phyloP scores from a whole-genome alignment of 1,140 invertebrate genomes.

The Leptonema lineaticorne region DNA sequence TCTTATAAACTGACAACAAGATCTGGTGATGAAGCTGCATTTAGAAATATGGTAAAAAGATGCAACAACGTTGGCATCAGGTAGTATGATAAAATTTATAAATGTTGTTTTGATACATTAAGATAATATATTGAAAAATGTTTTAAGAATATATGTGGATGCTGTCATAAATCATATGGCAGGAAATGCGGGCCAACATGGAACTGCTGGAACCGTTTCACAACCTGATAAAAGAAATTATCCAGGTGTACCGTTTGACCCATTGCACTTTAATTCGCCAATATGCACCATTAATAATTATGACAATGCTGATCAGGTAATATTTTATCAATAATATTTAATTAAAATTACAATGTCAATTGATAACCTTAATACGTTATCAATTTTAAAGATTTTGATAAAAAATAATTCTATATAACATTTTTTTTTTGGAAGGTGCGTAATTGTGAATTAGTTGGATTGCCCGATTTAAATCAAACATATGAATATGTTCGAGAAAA shows the following conservation, averaged over 20 bases:
- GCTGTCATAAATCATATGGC: conserved; percentile 89
- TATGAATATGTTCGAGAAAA: conserved; percentile 66
- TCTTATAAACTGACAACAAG: conserved; percentile 73
- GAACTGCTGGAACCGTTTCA: conserved; percentile 62
- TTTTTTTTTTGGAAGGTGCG: no score
- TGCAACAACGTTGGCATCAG: conserved; percentile 64
- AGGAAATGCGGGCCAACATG: conserved; percentile 57
- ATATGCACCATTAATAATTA: conserved; percentile 57
- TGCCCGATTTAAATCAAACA: conserved; percentile 73
- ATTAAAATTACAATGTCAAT: no score
- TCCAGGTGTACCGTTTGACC: conserved; percentile 59
- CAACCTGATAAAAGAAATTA: conserved; percentile 56
- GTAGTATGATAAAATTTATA: conserved; percentile 16
- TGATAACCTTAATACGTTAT: no score
- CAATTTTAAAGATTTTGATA: no score
- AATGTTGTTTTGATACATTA: not conserved
- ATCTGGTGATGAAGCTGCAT: conserved; percentile 68
- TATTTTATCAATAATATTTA: not conserved
- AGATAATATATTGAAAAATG: conserved; percentile 56
- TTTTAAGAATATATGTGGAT: conserved; percentile 79
- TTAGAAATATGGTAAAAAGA: conserved; percentile 67
- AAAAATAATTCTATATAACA: no score
- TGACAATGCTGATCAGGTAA: conserved; percentile 50
- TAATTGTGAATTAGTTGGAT: conserved; percentile 71
- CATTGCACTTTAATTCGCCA: conserved; percentile 60